Base-by-base conservation (phyloP, 2,888 invertebrate species). In the Oscheius sp. region DNA sequence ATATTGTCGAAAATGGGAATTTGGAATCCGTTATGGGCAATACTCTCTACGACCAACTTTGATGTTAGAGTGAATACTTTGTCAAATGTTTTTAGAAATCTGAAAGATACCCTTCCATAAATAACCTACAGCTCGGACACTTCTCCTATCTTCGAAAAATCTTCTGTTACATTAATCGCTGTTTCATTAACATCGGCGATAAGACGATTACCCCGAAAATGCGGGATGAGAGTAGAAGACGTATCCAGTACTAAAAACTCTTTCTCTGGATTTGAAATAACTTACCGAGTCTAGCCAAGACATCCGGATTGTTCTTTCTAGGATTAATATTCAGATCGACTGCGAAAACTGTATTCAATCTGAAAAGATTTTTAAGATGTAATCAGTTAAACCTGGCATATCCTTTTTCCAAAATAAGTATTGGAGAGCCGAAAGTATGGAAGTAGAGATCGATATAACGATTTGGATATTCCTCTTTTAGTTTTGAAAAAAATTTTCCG, bases 1-100 rank as follows among this genome's bases (percentile, higher is more conserved):
- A 83, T 72, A 69, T 83, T 83, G 54, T 83, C 82, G 24, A 78
- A 68, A 6, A 74, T 67, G 1, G 83, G 83, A 47, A 83, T 73
- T 9, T 81, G 82, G 12, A 83, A 67, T 12, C 83, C 83, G 1
- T 78, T 71, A 12, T 67, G 59, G 8, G 83, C 68, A 1, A 76
- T 67, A 0, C 77, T 69, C 5, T 77, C 67, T 5, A 77, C 71
- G 0, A 75, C 50, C 14, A 77, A 66, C 24, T 75, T 67, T 26
- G 80, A 65, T 8, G 82, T 67, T 50, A 81, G 66, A 6, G 71
- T 64, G 28, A 82, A 61, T 26, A 82, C 41, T 3, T 67, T 47
- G 1, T 75, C 66, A 41, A 83, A 74, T 2, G 71, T 66, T 12
- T 24, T 56, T 26, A 82, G 68, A 69, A 82, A 80, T 24, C 78